A percentile compares a stretch with the other conserved stretches of the same genome.
These are phyloP conservation scores for Mustela lutreola DNA, from an alignment of 2,113 vertebrate species.

Conservation along the genomic window DNA sequence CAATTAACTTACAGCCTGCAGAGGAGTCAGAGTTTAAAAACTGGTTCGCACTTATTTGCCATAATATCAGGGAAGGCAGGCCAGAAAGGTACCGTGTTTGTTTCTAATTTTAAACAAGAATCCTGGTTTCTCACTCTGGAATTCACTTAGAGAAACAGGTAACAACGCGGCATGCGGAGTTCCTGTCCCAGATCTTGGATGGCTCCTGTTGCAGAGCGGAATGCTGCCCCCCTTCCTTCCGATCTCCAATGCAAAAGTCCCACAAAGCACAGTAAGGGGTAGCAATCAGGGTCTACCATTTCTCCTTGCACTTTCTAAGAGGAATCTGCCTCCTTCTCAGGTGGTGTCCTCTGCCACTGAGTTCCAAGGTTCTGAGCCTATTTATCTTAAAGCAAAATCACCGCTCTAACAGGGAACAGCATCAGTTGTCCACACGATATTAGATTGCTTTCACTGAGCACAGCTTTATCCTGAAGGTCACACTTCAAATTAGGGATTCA, in stretches of 20 bases:
- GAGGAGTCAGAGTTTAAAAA: constrained; percentile 67
- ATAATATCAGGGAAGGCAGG: constrained; percentile 7
- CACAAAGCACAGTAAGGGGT: not conserved
- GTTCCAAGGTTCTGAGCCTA: not conserved
- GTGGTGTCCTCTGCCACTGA: not conserved
- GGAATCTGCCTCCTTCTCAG: not conserved
- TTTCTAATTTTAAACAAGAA: constrained; percentile 66
- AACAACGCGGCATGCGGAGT: not conserved
- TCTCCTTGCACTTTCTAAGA: not conserved
- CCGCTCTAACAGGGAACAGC: too few relatives aligned
- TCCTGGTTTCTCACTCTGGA: constrained; percentile 42
- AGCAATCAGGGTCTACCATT: not conserved
- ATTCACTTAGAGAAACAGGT: constrained; percentile 47
- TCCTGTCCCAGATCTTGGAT: not conserved
- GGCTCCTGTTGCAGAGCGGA: not conserved
- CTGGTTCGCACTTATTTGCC: constrained; percentile 48
- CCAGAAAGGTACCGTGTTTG: constrained; percentile 5
- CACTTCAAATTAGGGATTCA: constrained; percentile 13
- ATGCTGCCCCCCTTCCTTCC: not conserved
- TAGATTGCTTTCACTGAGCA: not conserved
- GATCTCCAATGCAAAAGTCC: not conserved
- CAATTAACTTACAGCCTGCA: constrained; percentile 61
- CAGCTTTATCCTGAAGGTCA: constrained; percentile 33
- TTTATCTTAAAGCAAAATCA: constrained; percentile 1
- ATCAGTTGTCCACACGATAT: not conserved